A percentile compares a stretch with the other conserved stretches of the same genome.
These are phyloP conservation scores for Pygmarrhopalites habei DNA, from an alignment of 1,140 invertebrate genomes.

Conservation along the genomic window DNA sequence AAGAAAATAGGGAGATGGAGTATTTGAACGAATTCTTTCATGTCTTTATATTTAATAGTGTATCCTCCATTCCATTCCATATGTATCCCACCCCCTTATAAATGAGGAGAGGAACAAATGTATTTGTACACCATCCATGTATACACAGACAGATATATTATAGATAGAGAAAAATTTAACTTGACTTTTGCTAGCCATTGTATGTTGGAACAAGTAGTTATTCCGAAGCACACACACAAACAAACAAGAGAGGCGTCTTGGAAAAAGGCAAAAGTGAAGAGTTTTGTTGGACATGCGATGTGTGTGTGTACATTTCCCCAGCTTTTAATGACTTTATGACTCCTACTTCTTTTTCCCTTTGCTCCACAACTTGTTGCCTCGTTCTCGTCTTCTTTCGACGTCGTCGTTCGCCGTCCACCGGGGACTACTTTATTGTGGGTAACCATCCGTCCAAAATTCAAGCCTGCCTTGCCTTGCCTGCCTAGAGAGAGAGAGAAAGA, in stretches of 20 bases:
- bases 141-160: not conserved
- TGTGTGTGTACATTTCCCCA: not conserved
- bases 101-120: too few species aligned
- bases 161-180: not conserved
- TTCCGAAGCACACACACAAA: not conserved
- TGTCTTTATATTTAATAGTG: too few species aligned
- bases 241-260: too few species aligned
- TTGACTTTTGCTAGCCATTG: not conserved
- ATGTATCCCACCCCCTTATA: too few species aligned
- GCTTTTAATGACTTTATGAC: constrained; percentile 16
- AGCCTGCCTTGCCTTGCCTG: not conserved
- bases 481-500: not conserved
- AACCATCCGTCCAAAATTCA: not conserved
- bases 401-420: not conserved
- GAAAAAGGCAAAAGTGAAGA: too few species aligned
- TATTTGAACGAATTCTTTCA: too few species aligned
- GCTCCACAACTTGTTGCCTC: not conserved
- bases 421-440: not conserved
- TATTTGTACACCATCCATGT: not conserved
- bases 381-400: not conserved
- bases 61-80: too few species aligned
- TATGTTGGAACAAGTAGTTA: not conserved
- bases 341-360: not conserved
- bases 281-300: not conserved
- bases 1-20: too few species aligned